Conservation (phyloP, 1,140 invertebrate genomes). For the Aricia agestis region DNA sequence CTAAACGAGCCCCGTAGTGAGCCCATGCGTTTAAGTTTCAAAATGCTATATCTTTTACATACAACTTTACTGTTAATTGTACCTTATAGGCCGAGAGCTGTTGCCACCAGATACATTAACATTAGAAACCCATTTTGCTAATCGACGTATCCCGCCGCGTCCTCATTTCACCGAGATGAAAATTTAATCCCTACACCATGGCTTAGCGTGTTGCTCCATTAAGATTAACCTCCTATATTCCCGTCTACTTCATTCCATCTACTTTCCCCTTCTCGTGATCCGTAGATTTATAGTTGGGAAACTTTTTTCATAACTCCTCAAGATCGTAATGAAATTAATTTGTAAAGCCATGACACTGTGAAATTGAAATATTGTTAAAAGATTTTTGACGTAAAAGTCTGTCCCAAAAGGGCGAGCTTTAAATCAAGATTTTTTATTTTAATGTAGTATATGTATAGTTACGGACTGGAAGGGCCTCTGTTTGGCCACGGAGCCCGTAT, state of each 20-base stretch:
- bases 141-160: not conserved
- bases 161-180: not conserved
- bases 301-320: not conserved
- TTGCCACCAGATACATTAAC: not conserved
- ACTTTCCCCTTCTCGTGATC: not conserved
- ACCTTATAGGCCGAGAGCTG: not conserved
- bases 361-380: not conserved
- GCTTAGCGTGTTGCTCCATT: not conserved
- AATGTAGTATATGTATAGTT: too few relatives aligned
- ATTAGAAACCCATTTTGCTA: conserved; percentile 3
- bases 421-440: too few relatives aligned
- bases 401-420: too few relatives aligned
- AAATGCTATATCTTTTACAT: too few relatives aligned
- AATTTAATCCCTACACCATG: not conserved
- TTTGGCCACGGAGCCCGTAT: too few relatives aligned
- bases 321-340: not conserved
- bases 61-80: not conserved
- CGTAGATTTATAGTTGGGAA: not conserved
- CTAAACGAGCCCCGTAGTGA: too few relatives aligned
- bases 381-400: not conserved
- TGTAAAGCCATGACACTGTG: not conserved
- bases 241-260: not conserved
- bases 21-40: too few relatives aligned
- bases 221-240: conserved; percentile 1
- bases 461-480: too few relatives aligned